phyloP scores from a whole-genome alignment of 2,797 vertebrate species.

The Pitangus sulphuratus region DNA sequence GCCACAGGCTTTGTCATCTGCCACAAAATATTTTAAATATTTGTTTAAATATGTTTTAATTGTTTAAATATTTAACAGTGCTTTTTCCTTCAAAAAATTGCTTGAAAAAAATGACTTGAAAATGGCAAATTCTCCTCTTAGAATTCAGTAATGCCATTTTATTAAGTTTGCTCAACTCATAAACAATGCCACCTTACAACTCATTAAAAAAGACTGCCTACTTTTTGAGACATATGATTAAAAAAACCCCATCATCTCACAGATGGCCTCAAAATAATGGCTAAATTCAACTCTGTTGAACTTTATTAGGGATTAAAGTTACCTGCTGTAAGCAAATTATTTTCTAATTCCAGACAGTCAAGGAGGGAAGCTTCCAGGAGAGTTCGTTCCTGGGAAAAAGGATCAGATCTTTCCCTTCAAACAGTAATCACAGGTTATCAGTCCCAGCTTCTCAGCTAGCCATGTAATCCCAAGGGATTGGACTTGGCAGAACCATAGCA shows the following conservation, averaged over 20 bases:
- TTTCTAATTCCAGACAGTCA: neutral
- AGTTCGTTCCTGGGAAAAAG: neutral
- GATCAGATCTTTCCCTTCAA: neutral
- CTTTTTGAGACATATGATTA: neutral
- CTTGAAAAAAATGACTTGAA: neutral
- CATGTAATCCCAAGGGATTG: neutral
- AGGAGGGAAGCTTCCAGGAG: neutral
- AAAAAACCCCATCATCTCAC: neutral
- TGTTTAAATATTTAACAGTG: neutral
- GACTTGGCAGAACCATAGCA: accelerated
- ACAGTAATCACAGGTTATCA: neutral
- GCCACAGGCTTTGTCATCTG: neutral
- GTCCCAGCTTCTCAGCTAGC: neutral
- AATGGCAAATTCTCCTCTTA: neutral
- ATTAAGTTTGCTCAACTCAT: neutral
- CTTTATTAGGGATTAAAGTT: neutral
- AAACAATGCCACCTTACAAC: neutral
- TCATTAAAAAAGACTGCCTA: neutral
- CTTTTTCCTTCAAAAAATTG: neutral
- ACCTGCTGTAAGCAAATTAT: neutral
- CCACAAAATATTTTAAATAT: neutral
- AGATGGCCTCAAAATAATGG: neutral
- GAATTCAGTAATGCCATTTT: neutral
- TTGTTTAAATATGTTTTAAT: too few relatives aligned
- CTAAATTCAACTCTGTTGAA: neutral